Evolutionary conservation across 2,113 vertebrate genomes (phyloP).

Genomic region (Poicephalus meyeri): DNA sequence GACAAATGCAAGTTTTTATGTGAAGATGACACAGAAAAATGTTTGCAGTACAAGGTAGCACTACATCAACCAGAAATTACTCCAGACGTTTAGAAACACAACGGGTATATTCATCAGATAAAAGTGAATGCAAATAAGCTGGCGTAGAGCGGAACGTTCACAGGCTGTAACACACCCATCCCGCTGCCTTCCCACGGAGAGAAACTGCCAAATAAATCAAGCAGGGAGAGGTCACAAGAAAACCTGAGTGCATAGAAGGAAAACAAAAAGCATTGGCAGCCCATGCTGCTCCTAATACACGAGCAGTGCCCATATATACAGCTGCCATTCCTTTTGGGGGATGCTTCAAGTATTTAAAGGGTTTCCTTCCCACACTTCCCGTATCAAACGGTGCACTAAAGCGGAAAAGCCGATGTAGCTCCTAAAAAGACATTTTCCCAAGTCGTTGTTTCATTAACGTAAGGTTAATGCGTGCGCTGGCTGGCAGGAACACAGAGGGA

Average conservation of each 20-base stretch:
- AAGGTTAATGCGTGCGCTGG: rapidly evolving
- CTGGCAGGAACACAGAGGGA: background rate
- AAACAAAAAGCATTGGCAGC: background rate
- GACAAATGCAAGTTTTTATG: background rate
- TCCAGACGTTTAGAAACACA: background rate
- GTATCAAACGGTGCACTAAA: rapidly evolving
- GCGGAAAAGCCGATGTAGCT: background rate
- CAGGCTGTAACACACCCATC: background rate
- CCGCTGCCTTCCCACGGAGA: background rate
- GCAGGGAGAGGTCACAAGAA: background rate
- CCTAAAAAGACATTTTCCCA: background rate
- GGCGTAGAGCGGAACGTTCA: background rate
- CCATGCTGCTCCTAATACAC: rapidly evolving
- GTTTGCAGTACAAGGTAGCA: background rate
- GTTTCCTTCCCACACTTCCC: background rate
- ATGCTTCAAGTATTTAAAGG: too few relatives aligned
- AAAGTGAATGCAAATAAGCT: background rate
- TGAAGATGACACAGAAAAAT: background rate
- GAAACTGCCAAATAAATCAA: conserved; percentile 21
- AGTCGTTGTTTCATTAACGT: rapidly evolving
- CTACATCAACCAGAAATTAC: background rate
- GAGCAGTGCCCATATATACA: background rate
- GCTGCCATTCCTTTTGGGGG: background rate
- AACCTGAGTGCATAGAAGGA: background rate
- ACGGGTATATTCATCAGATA: background rate